These are phyloP conservation scores for Phodopus roborovskii DNA, from an alignment of 2,113 vertebrate species.

Conservation along the genomic window DNA sequence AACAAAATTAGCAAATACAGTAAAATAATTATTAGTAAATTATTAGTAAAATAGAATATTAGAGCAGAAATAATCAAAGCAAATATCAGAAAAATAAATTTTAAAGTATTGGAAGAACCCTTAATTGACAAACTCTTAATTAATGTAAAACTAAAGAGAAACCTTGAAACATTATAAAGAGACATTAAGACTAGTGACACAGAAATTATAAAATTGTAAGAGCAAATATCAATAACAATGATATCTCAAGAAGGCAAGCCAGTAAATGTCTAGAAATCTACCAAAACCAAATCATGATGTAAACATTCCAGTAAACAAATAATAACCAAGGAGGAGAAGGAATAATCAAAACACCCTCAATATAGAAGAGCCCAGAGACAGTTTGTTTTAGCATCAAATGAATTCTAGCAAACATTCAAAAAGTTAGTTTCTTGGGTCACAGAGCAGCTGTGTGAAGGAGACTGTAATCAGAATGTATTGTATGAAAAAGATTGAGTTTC, in stretches of 20 bases:
- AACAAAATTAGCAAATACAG: background rate
- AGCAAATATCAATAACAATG: background rate
- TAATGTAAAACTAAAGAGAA: background rate
- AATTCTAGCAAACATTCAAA: background rate
- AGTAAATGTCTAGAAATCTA: background rate
- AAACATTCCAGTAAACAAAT: background rate
- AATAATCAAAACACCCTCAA: background rate
- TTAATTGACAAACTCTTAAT: background rate
- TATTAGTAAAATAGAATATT: too few relatives aligned
- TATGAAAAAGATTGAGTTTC: too few relatives aligned
- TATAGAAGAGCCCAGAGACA: background rate
- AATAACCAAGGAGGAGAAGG: background rate
- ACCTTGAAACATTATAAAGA: background rate
- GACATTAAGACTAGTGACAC: background rate
- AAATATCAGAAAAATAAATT: background rate
- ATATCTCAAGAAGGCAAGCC: background rate
- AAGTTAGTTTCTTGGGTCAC: too few relatives aligned
- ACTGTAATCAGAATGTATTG: too few relatives aligned
- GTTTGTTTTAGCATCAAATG: background rate
- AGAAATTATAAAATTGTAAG: background rate
- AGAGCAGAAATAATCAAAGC: background rate
- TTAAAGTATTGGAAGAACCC: background rate
- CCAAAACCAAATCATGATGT: background rate
- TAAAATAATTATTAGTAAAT: too few relatives aligned
- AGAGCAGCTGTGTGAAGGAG: too few relatives aligned